These are phyloP conservation scores for Lampris incognitus DNA, from an alignment of 2,113 vertebrate genomes.

Conservation along the genomic window DNA sequence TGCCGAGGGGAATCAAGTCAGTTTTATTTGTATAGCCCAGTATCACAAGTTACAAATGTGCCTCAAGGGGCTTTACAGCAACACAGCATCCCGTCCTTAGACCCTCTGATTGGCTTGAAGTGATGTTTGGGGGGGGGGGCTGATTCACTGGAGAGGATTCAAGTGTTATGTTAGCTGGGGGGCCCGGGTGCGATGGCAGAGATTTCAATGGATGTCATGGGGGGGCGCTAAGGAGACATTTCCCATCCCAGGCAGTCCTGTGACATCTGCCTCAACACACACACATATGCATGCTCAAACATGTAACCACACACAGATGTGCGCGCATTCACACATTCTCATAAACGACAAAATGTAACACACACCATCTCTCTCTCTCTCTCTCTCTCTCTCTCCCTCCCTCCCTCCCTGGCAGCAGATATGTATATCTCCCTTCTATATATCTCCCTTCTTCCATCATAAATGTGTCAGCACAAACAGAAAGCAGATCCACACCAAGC, in stretches of 20 bases:
- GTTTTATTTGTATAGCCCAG: too few relatives aligned
- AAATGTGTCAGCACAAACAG: constrained; percentile 38
- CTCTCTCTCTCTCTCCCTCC: not conserved
- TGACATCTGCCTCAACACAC: constrained; percentile 33
- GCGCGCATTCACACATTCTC: too few relatives aligned
- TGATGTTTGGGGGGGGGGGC: not conserved
- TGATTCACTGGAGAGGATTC: constrained; percentile 59
- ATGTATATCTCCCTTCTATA: constrained; percentile 4
- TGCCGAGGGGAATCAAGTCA: constrained; percentile 45
- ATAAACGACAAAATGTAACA: too few relatives aligned
- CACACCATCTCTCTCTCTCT: too few relatives aligned
- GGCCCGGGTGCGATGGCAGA: constrained; percentile 59
- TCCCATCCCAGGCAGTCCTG: constrained; percentile 31
- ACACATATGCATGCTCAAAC: constrained; percentile 13
- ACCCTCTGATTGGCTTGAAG: too few relatives aligned
- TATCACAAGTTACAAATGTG: too few relatives aligned
- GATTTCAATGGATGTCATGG: constrained; percentile 61
- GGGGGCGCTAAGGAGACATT: constrained; percentile 54
- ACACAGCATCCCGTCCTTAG: too few relatives aligned
- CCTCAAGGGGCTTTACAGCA: too few relatives aligned
- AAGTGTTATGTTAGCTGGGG: constrained; percentile 55
- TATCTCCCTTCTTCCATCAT: constrained; percentile 12
- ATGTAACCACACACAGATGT: not conserved
- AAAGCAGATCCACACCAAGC: constrained; percentile 36
- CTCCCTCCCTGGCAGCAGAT: constrained; percentile 4